phyloP scores from a whole-genome alignment of 2,797 vertebrate genomes.

The Phrynocephalus guinanensis region DNA sequence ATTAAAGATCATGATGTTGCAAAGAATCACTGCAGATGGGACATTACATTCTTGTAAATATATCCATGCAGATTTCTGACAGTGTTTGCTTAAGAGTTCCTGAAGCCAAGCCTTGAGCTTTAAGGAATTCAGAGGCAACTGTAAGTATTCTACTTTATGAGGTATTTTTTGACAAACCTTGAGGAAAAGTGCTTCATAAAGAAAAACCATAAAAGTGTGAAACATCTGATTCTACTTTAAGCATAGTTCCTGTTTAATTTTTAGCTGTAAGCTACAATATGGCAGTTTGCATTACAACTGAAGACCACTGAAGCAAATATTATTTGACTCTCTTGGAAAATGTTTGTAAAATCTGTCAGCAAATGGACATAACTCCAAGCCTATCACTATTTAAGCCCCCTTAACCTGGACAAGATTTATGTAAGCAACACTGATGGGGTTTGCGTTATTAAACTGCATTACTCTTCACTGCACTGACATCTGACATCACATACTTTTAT shows the following conservation, averaged over 20 bases:
- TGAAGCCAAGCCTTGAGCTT: conserved; percentile 79
- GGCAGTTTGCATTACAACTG: conserved; percentile 51
- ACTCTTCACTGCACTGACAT: background rate
- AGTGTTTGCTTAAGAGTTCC: conserved; percentile 79
- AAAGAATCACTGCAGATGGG: conserved; percentile 72
- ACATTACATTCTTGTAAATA: conserved; percentile 73
- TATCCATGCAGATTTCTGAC: conserved; percentile 75
- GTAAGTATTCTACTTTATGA: conserved; percentile 74
- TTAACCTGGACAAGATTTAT: background rate
- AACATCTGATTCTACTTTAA: conserved; percentile 58
- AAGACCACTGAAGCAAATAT: conserved; percentile 41
- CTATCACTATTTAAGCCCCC: background rate
- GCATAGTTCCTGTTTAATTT: conserved; percentile 23
- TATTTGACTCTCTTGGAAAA: conserved; percentile 36
- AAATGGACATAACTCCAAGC: conserved; percentile 1
- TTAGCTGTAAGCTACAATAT: conserved; percentile 32
- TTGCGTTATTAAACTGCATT: background rate
- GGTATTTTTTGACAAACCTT: conserved; percentile 75
- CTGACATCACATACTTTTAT: conserved; percentile 9
- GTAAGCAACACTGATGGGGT: background rate
- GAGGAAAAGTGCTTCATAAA: conserved; percentile 64
- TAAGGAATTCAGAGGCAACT: conserved; percentile 80
- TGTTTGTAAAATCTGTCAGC: conserved; percentile 28
- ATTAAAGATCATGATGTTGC: conserved; percentile 78
- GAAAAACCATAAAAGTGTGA: conserved; percentile 51